These are phyloP conservation scores for Peromyscus leucopus DNA, from an alignment of 2,113 vertebrate species.

Conservation along the genomic window DNA sequence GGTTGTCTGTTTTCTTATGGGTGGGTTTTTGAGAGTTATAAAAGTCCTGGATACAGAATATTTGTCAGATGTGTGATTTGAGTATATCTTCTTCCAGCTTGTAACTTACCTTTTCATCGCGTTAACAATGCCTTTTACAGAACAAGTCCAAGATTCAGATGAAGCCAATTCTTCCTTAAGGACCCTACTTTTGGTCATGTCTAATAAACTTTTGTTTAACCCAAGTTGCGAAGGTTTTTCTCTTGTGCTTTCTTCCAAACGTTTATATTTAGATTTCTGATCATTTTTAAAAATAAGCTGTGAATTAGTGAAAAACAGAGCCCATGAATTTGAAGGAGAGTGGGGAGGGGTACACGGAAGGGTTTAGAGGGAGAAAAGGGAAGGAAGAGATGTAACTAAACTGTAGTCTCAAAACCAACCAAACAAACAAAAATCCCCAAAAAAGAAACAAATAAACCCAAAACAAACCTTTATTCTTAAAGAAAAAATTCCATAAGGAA, in stretches of 20 bases:
- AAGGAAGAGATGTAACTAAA: not conserved
- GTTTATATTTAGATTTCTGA: not conserved
- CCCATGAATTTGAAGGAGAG: not conserved
- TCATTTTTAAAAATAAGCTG: conserved; percentile 9
- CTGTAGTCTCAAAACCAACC: not conserved
- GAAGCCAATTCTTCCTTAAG: not conserved
- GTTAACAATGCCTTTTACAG: not conserved
- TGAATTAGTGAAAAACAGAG: not conserved
- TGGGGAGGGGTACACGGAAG: not conserved
- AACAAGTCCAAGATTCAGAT: not conserved
- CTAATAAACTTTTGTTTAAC: not conserved
- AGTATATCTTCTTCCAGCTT: not conserved
- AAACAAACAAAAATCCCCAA: not conserved
- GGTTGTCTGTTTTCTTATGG: conserved; percentile 18
- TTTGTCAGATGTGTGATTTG: not conserved
- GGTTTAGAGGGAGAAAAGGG: not conserved
- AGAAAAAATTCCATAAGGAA: not conserved
- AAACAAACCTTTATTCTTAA: not conserved
- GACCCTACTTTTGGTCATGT: not conserved
- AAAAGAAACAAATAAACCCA: not conserved
- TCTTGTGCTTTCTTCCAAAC: conserved; percentile 18
- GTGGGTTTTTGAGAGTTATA: not conserved
- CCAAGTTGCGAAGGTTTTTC: not conserved
- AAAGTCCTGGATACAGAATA: not conserved
- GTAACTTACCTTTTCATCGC: conserved; percentile 5